Base-by-base conservation (phyloP, 2,888 invertebrate genomes). In the Leptopilina drosophilae region DNA sequence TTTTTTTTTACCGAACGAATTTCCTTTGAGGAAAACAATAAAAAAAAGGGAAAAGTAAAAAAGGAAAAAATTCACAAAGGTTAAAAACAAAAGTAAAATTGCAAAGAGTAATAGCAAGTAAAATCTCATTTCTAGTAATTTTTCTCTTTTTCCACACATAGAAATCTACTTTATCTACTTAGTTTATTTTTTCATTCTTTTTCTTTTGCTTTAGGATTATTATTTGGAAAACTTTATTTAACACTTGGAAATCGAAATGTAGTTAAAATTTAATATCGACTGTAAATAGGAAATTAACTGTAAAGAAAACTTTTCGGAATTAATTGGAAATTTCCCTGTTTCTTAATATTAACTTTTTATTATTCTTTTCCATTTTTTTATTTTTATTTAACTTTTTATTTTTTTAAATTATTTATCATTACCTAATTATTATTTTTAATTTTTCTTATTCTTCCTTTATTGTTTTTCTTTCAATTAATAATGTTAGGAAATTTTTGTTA, bases 11-110 rank as follows among this genome's bases (percentile, higher is more conserved):
- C 56, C 12, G 4, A 56, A 73, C 53, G 73, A 73, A 56, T 73
- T 73, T 73, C 73, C 73, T 73, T 73, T 73, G 73, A 33, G 33
- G 73, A n/a, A 56, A 56, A 33, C 26, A 14, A n/a, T 73, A 49
- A 49, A 49, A 49, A 49, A 49, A 49, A 49, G 11, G 33, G 56
- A 56, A 73, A 56, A 42, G 42, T 8, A 42, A 42, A 42, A 42
- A 49, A 49, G 46, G 53, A 9, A 56, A 56, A 73, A 73, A 56
- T 73, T 26, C 73, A 73, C 73, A 73, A 73, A 69, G 53, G 53
- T 49, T 73, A 73, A 73, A 73, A 56, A 53, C 56, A n/a, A 73
- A 73, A 73, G 33, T 56, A 15, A 73, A 33, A 26, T 67, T 67
- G n/a, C 46, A 12, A 42, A 20, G 20, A 46, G 46, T 67, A 67